These are phyloP conservation scores for Isurus oxyrinchus DNA, from an alignment of 2,113 vertebrate genomes.

Conservation along the genomic window DNA sequence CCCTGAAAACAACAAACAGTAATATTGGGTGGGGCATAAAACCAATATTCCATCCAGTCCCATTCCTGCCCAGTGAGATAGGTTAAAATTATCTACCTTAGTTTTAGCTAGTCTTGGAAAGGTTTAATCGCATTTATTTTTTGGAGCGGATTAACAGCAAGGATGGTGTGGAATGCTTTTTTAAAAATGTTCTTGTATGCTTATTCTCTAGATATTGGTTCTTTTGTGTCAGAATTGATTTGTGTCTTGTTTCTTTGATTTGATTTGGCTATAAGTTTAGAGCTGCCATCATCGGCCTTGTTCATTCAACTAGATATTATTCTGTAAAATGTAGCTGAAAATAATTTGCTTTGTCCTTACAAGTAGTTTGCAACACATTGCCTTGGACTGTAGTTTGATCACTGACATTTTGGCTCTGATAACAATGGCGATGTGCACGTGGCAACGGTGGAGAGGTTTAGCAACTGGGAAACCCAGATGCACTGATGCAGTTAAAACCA, in stretches of 20 bases:
- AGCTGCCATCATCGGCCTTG: conserved; percentile 21
- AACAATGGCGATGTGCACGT: neutral
- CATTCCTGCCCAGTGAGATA: neutral
- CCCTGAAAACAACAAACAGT: neutral
- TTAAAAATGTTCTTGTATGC: neutral
- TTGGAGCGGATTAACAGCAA: neutral
- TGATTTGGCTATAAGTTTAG: neutral
- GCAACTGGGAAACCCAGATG: neutral
- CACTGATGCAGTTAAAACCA: neutral
- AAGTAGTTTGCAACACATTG: neutral
- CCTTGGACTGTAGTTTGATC: neutral
- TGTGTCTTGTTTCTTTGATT: conserved; percentile 26
- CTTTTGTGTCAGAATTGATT: conserved; percentile 5
- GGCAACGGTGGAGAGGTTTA: neutral
- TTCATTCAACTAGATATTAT: neutral
- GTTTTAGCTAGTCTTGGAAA: neutral
- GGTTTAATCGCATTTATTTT: neutral
- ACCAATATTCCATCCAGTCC: neutral
- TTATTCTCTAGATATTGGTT: neutral
- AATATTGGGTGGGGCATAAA: neutral
- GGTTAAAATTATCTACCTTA: neutral
- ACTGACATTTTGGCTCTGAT: neutral
- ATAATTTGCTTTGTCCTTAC: neutral
- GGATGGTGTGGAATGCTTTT: neutral
- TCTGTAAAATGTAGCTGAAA: neutral